Conservation (phyloP, 2,888 invertebrate species). For the Molorchus minor region DNA sequence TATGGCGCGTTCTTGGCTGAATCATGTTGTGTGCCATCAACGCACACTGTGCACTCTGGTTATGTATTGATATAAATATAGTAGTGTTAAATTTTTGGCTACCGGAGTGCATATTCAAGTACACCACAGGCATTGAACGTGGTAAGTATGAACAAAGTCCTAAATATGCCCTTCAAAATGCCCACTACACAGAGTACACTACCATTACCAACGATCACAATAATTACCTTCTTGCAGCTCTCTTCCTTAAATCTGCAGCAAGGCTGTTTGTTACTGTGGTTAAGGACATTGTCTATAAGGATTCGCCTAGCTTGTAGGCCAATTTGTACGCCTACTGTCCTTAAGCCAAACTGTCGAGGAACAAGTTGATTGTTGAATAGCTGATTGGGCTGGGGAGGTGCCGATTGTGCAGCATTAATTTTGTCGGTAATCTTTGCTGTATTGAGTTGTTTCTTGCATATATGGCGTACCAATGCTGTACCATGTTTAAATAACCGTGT, state of each 20-base stretch:
- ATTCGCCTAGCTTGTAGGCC: conserved; percentile 72
- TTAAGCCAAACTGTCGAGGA: conserved; percentile 55
- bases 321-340: conserved; percentile 65
- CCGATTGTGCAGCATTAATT: conserved; percentile 51
- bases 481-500: conserved; percentile 70
- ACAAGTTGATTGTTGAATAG: conserved; percentile 44
- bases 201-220: no score
- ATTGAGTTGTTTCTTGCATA: conserved; percentile 65
- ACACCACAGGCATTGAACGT: no score
- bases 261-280: conserved; percentile 73
- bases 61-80: no score
- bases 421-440: conserved; percentile 61
- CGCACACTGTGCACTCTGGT: no score
- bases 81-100: no score
- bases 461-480: conserved; percentile 66
- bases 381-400: conserved; percentile 42
- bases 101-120: no score
- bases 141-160: no score
- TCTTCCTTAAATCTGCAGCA: conserved; percentile 70
- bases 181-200: no score
- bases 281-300: conserved; percentile 75
- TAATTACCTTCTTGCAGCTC: conserved; percentile 68
- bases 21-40: no score
- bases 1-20: no score
- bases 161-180: no score